Conservation (phyloP, 2,797 vertebrate genomes). For the Trematomus bernacchii region DNA sequence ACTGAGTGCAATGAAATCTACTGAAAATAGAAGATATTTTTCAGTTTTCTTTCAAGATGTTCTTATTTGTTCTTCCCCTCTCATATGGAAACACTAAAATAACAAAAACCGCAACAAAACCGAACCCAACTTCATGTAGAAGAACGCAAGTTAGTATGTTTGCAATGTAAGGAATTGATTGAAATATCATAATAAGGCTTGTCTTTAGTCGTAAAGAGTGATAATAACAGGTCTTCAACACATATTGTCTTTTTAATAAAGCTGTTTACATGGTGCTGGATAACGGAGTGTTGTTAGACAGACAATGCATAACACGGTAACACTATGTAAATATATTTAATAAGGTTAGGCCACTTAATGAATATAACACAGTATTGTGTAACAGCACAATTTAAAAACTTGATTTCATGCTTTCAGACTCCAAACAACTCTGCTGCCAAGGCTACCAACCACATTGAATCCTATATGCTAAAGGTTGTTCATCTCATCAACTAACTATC, state of each 20-base stretch:
- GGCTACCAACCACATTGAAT: not conserved
- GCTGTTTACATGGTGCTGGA: constrained; percentile 6
- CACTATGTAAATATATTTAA: constrained; percentile 2
- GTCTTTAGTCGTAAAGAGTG: not conserved
- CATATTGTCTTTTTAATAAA: constrained; percentile 22
- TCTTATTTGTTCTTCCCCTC: not conserved
- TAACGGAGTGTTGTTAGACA: not conserved
- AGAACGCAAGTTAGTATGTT: not conserved
- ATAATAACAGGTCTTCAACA: constrained; percentile 4
- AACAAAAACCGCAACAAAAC: too few relatives aligned
- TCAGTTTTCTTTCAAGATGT: not conserved
- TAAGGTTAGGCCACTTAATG: not conserved
- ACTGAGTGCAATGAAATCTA: constrained; percentile 7
- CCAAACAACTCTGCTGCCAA: constrained; percentile 1
- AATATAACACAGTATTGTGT: not conserved
- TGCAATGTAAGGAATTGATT: not conserved
- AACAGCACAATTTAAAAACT: constrained; percentile 1
- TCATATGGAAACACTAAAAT: not conserved
- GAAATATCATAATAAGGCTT: not conserved
- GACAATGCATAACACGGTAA: constrained; percentile 7
- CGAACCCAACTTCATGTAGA: not conserved
- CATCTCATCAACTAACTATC: not conserved
- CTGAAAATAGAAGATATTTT: not conserved
- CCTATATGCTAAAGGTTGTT: not conserved
- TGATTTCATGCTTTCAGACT: constrained; percentile 19